Base-by-base conservation (phyloP, 2,797 vertebrate species). In the Crossoptilon crossoptilon region DNA sequence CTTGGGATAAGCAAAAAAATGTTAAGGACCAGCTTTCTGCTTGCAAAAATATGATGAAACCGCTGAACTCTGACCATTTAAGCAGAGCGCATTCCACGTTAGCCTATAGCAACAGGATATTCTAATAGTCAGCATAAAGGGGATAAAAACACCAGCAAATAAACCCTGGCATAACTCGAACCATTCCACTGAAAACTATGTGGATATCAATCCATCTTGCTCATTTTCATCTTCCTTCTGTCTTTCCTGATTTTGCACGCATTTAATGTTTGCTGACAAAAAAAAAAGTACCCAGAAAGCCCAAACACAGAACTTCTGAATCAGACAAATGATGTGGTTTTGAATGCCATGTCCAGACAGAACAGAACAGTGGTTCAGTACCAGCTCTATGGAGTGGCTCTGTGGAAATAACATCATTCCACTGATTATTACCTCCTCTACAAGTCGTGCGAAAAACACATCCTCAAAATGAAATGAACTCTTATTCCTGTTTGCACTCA, bases 41-140 rank as follows among this genome's bases (percentile, higher is more conserved):
- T 87, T 96, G 73, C 66, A 77, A 92, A 96, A 97, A 94, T 84
- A 72, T 8, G 43, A 60, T 43, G 46, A 86, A 82, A 37, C 23
- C 48, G 22, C 87, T 93, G 90, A 96, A 92, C 68, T 82, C 70
- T 91, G 75, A 74, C 74, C 77, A 77, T 69, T 71, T 78, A 74
- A 69, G 74, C 51, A 60, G 35, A 80, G 29, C 12, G 5, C 63
- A 77, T 91, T 81, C 94, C 86, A 84, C 64, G 59, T 87, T 74
- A 94, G 13, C 19, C 17, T 86, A 80, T 41, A 84, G 79, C 80
- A 93, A 85, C 49, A 63, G 41, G 68, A 94, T 73, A 91, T 74
- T 68, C 84, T 77, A 69, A 78, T 12, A 89, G 33, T 48, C 77
- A 94, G 56, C 69, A 68, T 46, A 75, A 89, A 71, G 60, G 60